Conservation (phyloP, 2,888 invertebrate species). For the Phortica okadai region DNA sequence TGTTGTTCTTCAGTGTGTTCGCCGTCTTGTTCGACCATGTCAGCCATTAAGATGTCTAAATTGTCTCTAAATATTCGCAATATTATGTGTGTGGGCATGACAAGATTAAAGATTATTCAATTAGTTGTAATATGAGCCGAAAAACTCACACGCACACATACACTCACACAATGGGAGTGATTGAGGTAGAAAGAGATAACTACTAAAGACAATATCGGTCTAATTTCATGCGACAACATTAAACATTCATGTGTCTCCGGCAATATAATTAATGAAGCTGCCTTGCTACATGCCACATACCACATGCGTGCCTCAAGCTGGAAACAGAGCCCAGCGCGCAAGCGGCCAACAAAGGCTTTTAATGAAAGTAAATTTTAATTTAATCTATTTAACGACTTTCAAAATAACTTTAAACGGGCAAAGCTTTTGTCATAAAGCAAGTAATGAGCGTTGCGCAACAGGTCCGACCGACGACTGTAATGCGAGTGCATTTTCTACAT, state of each 20-base stretch:
- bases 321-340: too few relatives aligned
- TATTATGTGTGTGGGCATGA: slow-evolving; percentile 22
- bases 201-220: slow-evolving; percentile 36
- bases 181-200: slow-evolving; percentile 27
- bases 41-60: slow-evolving; percentile 25
- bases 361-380: too few relatives aligned
- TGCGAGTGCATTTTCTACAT: not conserved
- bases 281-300: too few relatives aligned
- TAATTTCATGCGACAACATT: not conserved
- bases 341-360: too few relatives aligned
- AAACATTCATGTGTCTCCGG: not conserved
- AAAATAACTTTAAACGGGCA: too few relatives aligned
- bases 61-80: slow-evolving; percentile 5
- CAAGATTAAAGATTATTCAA: slow-evolving; percentile 25
- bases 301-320: too few relatives aligned
- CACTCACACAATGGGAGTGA: slow-evolving; percentile 54
- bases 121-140: slow-evolving; percentile 28
- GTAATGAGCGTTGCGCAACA: not conserved
- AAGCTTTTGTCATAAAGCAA: too few relatives aligned
- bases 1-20: not conserved
- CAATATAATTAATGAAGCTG: not conserved
- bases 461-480: not conserved
- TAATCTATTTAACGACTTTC: too few relatives aligned
- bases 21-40: slow-evolving; percentile 4
- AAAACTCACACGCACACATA: slow-evolving; percentile 33